phyloP scores from a whole-genome alignment of 2,113 vertebrate species.

The Megaceryle maxima region DNA sequence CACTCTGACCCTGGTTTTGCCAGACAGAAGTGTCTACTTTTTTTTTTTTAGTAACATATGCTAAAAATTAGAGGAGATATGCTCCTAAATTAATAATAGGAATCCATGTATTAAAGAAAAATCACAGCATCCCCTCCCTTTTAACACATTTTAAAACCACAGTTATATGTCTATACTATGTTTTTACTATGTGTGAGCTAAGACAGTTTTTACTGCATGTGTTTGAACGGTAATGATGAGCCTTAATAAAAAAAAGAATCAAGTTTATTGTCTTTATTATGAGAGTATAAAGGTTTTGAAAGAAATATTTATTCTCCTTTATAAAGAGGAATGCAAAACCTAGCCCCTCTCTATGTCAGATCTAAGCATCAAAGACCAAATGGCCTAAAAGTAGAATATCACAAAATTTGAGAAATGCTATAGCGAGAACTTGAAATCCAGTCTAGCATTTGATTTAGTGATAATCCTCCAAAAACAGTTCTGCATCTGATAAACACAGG shows the following conservation, averaged over 20 bases:
- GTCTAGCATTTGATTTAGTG: conserved; percentile 36
- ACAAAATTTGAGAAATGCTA: background rate
- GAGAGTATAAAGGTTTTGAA: background rate
- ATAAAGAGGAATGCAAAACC: background rate
- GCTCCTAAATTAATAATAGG: background rate
- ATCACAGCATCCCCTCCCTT: background rate
- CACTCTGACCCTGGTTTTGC: background rate
- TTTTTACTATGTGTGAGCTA: background rate
- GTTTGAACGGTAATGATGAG: background rate
- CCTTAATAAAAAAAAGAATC: background rate
- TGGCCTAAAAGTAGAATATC: background rate
- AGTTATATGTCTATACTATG: background rate
- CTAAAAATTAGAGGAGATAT: background rate
- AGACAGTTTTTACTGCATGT: background rate
- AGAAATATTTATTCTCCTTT: background rate
- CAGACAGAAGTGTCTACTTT: background rate
- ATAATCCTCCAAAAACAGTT: conserved; percentile 51
- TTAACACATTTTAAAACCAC: background rate
- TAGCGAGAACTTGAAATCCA: conserved; percentile 17
- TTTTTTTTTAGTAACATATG: background rate
- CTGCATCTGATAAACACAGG: conserved; percentile 54
- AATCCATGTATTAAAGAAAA: background rate
- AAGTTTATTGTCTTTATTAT: background rate
- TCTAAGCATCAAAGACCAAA: conserved; percentile 35
- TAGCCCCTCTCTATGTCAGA: background rate